Evolutionary conservation across 2,113 vertebrate genomes (phyloP), one percentile per base, ranked within the genome.

Genomic region (Chloebia gouldiae): DNA sequence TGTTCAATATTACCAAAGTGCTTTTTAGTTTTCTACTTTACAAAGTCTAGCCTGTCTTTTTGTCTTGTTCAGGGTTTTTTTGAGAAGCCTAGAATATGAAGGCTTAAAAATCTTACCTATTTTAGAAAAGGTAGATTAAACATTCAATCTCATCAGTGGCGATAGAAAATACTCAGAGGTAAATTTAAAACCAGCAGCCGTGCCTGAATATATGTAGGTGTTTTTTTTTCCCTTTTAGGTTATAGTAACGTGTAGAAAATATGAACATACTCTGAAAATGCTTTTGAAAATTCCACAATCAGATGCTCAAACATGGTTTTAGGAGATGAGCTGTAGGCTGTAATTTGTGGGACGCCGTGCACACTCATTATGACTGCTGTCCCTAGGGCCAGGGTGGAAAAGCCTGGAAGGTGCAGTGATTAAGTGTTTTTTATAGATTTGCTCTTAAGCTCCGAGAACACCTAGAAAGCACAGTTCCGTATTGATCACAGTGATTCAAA

Each of bases 11-110:
- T 49, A 72, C 20, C 12, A 5, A 63, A 61, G 11, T 33, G 8
- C 13, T 73, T 83, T 79, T 72, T 51, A 60, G 45, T 88, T 47
- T 69, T 69, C 15, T 61, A 22, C 15, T 80, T 64, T 7, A 51
- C 2, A 7, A 4, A n/a, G 30, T 68, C 50, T 49, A 25, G 22
- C 19, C 6, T 5, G 2, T 0, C 2, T 49, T 57, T 33, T 56
- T 71, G 50, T 15, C 15, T 66, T 60, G 33, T n/a, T 56, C 0
- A 0, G 18, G 8, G 3, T 22, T 35, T 51, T 56, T 14, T 73
- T n/a, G 3, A 70, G 56, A 27, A 49, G 15, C 39, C 20, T 65
- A 15, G 24, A 80, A 56, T 68, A 37, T 22, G 21, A n/a, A 15
- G 47, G 11, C 42, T 79, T 80, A 33, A 76, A 72, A 63, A 81